phyloP scores from a whole-genome alignment of 2,888 invertebrate genomes.

The Fragum fragum region DNA sequence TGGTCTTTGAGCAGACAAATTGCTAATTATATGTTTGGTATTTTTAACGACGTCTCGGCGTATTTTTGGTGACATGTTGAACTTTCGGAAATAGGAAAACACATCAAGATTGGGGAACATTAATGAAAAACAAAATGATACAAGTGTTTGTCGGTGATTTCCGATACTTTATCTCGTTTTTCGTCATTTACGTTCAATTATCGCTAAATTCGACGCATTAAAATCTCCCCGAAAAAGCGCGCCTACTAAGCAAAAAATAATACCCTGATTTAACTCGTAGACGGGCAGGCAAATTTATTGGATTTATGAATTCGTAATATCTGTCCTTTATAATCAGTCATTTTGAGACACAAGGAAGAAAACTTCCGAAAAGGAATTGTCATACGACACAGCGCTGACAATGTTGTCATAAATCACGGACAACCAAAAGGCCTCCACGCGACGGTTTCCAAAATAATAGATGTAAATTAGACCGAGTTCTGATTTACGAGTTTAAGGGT shows the following conservation, averaged over 20 bases:
- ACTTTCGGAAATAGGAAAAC: constrained; percentile 8
- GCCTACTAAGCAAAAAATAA: constrained; percentile 30
- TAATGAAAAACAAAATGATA: constrained; percentile 25
- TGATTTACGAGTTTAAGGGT: constrained; percentile 45
- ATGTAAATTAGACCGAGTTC: constrained; percentile 57
- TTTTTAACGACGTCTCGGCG: constrained; percentile 3
- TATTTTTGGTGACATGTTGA: constrained; percentile 20
- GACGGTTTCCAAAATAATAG: constrained; percentile 61
- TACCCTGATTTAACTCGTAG: constrained; percentile 21
- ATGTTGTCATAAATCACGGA: constrained; percentile 56
- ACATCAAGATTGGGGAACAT: background rate
- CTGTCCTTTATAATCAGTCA: constrained; percentile 30
- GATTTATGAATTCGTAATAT: constrained; percentile 31
- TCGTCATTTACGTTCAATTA: constrained; percentile 27
- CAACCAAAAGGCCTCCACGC: constrained; percentile 50
- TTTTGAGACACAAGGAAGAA: constrained; percentile 16
- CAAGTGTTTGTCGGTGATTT: constrained; percentile 23
- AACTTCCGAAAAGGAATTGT: constrained; percentile 32
- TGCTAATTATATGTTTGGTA: constrained; percentile 20
- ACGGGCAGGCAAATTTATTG: constrained; percentile 28
- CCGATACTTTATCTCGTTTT: constrained; percentile 16
- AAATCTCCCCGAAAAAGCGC: constrained; percentile 10
- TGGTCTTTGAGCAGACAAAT: constrained; percentile 7
- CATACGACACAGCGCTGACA: constrained; percentile 19
- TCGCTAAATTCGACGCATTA: constrained; percentile 16